These are phyloP conservation scores for Ochlodes sylvanus DNA, from an alignment of 2,888 invertebrate species.

Conservation along the genomic window DNA sequence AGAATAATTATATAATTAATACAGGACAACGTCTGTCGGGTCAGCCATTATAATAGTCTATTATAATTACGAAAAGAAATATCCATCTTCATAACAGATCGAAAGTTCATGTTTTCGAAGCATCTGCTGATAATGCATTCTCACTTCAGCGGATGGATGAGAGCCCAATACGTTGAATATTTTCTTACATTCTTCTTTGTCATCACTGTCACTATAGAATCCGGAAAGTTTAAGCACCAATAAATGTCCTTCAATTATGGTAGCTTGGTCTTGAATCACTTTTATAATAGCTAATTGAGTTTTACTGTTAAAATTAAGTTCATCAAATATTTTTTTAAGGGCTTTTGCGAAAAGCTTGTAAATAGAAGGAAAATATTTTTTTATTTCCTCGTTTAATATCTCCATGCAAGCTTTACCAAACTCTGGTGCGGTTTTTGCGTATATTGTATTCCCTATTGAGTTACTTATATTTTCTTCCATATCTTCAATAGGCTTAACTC, in stretches of 20 bases:
- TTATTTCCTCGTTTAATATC: conserved; percentile 59
- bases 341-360: conserved; percentile 57
- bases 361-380: conserved; percentile 58
- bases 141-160: conserved; percentile 60
- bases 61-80: no score
- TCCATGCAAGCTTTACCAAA: conserved; percentile 57
- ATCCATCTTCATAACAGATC: no score
- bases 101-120: neutral
- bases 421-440: conserved; percentile 49
- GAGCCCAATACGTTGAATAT: conserved; percentile 46
- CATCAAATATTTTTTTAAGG: conserved; percentile 44
- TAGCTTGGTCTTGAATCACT: conserved; percentile 47
- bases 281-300: conserved; percentile 47
- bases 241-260: conserved; percentile 54
- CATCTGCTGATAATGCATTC: conserved; percentile 52
- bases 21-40: no score
- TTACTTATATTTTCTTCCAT: conserved; percentile 39
- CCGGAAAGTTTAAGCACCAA: conserved; percentile 51
- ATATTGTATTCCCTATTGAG: conserved; percentile 47
- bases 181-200: conserved; percentile 37
- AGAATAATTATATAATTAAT: no score
- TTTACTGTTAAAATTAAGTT: conserved; percentile 36
- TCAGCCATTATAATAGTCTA: no score
- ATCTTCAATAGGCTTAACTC: conserved; percentile 45
- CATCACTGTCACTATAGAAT: conserved; percentile 22